Evolutionary conservation across 2,888 invertebrate species (phyloP).

Genomic region (Eilema caniola): DNA sequence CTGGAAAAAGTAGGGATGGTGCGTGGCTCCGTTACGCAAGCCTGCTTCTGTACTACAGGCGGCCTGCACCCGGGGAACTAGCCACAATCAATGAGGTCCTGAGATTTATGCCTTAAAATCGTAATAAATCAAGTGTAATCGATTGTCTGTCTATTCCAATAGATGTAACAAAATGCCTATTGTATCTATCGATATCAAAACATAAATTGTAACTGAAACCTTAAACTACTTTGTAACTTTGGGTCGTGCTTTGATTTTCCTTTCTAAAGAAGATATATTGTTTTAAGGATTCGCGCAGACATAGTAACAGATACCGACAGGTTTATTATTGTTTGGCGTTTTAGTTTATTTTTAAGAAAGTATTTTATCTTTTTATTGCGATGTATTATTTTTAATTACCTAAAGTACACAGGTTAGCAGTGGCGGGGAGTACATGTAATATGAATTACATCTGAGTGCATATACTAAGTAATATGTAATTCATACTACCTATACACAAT

Average conservation of each 20-base stretch:
- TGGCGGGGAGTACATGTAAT: no score
- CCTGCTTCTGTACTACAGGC: no score
- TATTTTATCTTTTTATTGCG: no score
- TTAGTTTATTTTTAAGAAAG: not conserved
- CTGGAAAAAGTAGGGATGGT: no score
- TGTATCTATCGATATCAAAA: no score
- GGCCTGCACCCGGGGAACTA: no score
- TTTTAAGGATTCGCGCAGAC: not conserved
- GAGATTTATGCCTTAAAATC: not conserved
- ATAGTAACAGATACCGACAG: not conserved
- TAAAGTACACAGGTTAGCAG: no score
- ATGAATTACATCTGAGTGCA: no score
- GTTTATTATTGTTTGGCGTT: not conserved
- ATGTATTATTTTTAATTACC: no score
- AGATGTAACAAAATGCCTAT: not conserved
- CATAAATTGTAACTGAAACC: not conserved
- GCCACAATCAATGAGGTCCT: not conserved
- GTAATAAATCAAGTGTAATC: not conserved
- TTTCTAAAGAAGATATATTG: not conserved
- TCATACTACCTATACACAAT: no score
- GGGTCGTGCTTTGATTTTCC: not conserved
- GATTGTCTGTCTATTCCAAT: not conserved
- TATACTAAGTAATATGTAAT: no score
- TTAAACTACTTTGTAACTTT: not conserved
- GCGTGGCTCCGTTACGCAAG: no score